Evolutionary conservation across 2,888 invertebrate species (phyloP).

Genomic region (Philhelius pedissequus): DNA sequence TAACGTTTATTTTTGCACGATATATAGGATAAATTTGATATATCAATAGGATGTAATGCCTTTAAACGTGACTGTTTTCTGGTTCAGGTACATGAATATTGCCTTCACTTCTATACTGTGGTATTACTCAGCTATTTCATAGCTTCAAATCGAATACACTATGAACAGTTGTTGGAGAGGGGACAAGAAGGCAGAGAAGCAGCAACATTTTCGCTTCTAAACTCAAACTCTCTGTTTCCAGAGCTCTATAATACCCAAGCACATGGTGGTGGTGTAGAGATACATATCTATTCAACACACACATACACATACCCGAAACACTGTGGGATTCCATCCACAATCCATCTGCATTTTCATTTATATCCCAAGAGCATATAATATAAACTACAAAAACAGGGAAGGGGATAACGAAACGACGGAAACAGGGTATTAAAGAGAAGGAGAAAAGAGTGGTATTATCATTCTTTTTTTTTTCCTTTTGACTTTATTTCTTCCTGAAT

Average conservation of each 20-base stretch:
- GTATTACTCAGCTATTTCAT: conserved; percentile 51
- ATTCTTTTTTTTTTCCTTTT: conserved; percentile 30
- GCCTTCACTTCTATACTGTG: conserved; percentile 41
- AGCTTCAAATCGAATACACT: conserved; percentile 38
- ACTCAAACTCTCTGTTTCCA: conserved; percentile 48
- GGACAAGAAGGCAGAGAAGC: background rate
- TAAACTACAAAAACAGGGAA: conserved; percentile 39
- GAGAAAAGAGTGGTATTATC: conserved; percentile 66
- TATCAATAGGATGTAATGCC: background rate
- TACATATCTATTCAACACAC: conserved; percentile 10
- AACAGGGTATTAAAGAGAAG: conserved; percentile 66
- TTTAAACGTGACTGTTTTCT: conserved; percentile 13
- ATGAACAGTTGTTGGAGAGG: background rate
- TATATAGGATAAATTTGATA: background rate
- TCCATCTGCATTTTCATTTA: conserved; percentile 68
- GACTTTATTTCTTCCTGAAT: conserved; percentile 35
- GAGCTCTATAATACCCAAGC: background rate
- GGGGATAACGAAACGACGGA: conserved; percentile 53
- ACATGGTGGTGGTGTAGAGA: conserved; percentile 38
- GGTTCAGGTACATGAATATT: conserved; percentile 54
- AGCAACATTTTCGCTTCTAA: conserved; percentile 35
- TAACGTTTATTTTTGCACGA: too few relatives aligned
- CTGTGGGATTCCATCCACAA: conserved; percentile 66
- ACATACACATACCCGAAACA: conserved; percentile 11
- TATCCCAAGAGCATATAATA: conserved; percentile 66